Evolutionary conservation across 2,113 vertebrate genomes (phyloP).

Genomic region (Corythaeola cristata): DNA sequence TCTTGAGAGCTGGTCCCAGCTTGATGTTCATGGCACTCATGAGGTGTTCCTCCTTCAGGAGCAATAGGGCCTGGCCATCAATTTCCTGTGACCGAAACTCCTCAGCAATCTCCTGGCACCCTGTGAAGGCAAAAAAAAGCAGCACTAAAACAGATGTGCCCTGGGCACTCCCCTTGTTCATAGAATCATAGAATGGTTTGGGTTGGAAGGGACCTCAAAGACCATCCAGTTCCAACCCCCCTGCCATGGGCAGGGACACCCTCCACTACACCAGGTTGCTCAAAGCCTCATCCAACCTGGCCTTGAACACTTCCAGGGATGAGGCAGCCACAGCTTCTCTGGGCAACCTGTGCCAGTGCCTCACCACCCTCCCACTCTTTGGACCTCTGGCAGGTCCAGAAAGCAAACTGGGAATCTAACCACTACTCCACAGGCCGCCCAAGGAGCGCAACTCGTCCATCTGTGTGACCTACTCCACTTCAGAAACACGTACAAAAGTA

Average conservation of each 20-base stretch:
- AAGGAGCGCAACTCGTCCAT: not conserved
- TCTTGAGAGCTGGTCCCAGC: slow-evolving; percentile 96
- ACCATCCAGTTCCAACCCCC: too few relatives aligned
- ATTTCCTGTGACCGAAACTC: slow-evolving; percentile 98
- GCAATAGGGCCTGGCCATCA: slow-evolving; percentile 93
- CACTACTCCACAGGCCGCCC: not conserved
- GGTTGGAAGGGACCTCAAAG: too few relatives aligned
- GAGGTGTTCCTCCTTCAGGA: slow-evolving; percentile 96
- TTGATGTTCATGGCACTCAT: slow-evolving; percentile 99
- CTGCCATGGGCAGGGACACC: too few relatives aligned
- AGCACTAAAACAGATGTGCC: not conserved
- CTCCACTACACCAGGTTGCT: too few relatives aligned
- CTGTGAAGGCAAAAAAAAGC: slow-evolving; percentile 60
- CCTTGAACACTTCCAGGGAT: too few relatives aligned
- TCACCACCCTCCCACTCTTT: not conserved
- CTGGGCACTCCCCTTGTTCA: not conserved
- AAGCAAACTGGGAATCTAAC: not conserved
- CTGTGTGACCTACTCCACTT: not conserved
- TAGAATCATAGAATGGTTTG: too few relatives aligned
- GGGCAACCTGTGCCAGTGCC: too few relatives aligned
- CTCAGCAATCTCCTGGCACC: slow-evolving; percentile 94
- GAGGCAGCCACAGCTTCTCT: too few relatives aligned
- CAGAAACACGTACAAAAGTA: not conserved
- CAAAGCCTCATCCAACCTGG: too few relatives aligned
- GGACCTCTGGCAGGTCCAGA: not conserved